Conservation (phyloP, 2,797 vertebrate species). For the Euthynnus affinis region DNA sequence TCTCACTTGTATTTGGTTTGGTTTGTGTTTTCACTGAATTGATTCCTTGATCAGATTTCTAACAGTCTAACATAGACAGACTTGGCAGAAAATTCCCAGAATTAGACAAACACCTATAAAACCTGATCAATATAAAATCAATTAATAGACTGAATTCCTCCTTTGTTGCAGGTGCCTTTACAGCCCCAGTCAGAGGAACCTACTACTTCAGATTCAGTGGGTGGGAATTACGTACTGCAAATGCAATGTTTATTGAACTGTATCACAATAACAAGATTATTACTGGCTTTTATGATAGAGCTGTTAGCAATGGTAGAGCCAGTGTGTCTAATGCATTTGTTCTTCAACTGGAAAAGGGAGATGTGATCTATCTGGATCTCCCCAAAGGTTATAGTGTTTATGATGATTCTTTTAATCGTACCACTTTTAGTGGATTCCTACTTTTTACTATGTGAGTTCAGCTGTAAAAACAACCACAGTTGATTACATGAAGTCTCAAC, state of each 20-base stretch:
- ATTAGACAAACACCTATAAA: too few relatives aligned
- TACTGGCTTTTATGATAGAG: fast-evolving
- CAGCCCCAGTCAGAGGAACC: conserved; percentile 31
- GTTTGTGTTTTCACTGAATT: too few relatives aligned
- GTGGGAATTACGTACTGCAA: too few relatives aligned
- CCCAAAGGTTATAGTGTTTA: fast-evolving
- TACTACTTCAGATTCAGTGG: conserved; percentile 32
- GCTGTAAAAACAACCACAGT: too few relatives aligned
- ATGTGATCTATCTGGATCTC: conserved; percentile 22
- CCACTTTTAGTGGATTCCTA: conserved; percentile 44
- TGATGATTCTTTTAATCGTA: conserved; percentile 4
- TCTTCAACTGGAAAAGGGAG: conserved; percentile 38
- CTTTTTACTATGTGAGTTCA: conserved; percentile 13
- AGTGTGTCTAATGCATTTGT: conserved; percentile 10
- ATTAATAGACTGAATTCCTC: not conserved
- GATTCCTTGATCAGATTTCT: too few relatives aligned
- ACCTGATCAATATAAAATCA: too few relatives aligned
- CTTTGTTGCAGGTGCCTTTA: conserved; percentile 47
- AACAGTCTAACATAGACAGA: too few relatives aligned
- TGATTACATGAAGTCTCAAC: too few relatives aligned
- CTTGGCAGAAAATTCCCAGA: too few relatives aligned
- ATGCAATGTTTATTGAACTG: too few relatives aligned
- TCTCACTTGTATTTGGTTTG: too few relatives aligned
- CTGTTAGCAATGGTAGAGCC: fast-evolving
- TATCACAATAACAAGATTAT: conserved; percentile 21